phyloP scores from a whole-genome alignment of 2,113 vertebrate genomes.

The Periophthalmodon schlosseri region DNA sequence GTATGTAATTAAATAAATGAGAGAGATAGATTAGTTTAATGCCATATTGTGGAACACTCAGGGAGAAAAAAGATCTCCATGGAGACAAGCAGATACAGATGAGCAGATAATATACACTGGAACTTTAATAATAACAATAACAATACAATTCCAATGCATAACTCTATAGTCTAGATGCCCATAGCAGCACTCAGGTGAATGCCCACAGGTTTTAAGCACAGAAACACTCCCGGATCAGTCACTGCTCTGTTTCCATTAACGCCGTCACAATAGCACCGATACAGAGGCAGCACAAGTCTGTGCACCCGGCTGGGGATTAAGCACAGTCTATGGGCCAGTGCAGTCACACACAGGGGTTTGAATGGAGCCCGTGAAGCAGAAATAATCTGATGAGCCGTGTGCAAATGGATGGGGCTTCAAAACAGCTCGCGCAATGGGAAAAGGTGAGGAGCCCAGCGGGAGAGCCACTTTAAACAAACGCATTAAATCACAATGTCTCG shows the following conservation, averaged over 20 bases:
- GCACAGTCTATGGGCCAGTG: neutral
- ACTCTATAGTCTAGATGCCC: neutral
- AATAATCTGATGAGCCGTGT: constrained; percentile 3
- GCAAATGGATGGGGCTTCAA: constrained; percentile 1
- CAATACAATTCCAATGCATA: too few species aligned
- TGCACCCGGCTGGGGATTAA: constrained; percentile 15
- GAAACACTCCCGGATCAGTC: constrained; percentile 78
- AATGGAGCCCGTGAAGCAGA: constrained; percentile 25
- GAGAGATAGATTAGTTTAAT: too few species aligned
- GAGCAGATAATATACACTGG: too few species aligned
- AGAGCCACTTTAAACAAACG: constrained; percentile 1
- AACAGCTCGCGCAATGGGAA: neutral
- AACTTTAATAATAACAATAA: too few species aligned
- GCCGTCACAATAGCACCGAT: constrained; percentile 48
- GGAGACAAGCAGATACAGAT: too few species aligned
- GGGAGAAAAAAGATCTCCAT: too few species aligned
- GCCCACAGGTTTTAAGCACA: constrained; percentile 79
- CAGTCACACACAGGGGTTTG: neutral
- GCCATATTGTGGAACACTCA: too few species aligned
- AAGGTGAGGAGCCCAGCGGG: neutral
- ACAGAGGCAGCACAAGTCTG: constrained; percentile 29
- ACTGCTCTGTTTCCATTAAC: constrained; percentile 75
- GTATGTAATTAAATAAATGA: too few species aligned
- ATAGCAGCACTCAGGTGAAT: constrained; percentile 72
- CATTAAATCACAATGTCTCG: neutral